These are phyloP conservation scores for Bungarus multicinctus DNA, from an alignment of 2,113 vertebrate species.

Conservation along the genomic window DNA sequence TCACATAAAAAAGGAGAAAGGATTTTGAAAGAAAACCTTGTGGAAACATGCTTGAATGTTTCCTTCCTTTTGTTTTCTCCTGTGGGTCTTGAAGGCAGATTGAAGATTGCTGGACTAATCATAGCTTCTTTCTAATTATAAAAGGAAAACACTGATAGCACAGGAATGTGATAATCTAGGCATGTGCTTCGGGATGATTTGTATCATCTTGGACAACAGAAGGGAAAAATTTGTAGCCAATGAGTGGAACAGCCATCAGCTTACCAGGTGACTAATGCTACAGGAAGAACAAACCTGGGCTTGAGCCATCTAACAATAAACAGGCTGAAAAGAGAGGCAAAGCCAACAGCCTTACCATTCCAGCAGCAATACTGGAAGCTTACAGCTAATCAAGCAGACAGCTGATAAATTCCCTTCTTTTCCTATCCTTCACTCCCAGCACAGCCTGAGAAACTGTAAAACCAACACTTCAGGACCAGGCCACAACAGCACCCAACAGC, in stretches of 20 bases:
- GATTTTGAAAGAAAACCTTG: neutral
- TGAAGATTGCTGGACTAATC: neutral
- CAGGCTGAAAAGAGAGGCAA: neutral
- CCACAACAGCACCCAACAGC: neutral
- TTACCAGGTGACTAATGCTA: neutral
- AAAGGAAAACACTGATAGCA: neutral
- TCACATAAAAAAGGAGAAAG: neutral
- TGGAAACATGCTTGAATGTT: neutral
- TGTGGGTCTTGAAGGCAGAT: neutral
- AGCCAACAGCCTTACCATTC: neutral
- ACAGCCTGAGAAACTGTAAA: neutral
- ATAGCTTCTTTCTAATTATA: neutral
- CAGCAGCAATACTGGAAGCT: neutral
- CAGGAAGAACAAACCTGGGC: neutral
- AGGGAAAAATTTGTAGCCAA: neutral
- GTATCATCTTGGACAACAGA: neutral
- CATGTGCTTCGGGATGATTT: neutral
- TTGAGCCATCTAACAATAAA: neutral
- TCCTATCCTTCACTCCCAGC: neutral
- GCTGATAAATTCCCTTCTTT: neutral
- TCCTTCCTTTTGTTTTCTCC: neutral
- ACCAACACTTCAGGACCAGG: neutral
- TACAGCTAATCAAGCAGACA: neutral
- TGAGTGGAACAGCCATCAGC: neutral
- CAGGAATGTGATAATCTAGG: neutral